Evolutionary conservation across 2,888 invertebrate species (phyloP).

Genomic region (Pyrochroa serraticornis): DNA sequence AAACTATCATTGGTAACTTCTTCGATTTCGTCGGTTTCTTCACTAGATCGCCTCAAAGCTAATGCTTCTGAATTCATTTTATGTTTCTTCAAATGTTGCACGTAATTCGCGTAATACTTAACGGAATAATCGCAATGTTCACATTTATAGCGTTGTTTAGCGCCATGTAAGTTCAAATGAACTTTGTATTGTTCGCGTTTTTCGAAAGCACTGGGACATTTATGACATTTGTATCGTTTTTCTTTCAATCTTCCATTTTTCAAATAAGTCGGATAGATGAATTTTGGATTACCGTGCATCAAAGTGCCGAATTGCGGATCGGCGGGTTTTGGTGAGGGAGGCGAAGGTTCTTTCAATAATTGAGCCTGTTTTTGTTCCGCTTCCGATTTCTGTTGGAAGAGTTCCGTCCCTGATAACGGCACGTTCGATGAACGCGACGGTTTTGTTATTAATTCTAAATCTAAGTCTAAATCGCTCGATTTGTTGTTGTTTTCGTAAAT

Average conservation of each 20-base stretch:
- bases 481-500: constrained; percentile 50
- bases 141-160: constrained; percentile 82
- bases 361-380: constrained; percentile 60
- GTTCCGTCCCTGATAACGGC: constrained; percentile 69
- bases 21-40: constrained; percentile 46
- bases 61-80: constrained; percentile 72
- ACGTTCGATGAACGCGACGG: constrained; percentile 52
- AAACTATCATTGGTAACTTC: constrained; percentile 43
- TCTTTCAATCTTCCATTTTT: constrained; percentile 77
- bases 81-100: constrained; percentile 83
- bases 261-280: constrained; percentile 75
- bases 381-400: constrained; percentile 69
- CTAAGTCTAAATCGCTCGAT: constrained; percentile 33
- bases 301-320: constrained; percentile 72
- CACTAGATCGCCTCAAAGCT: constrained; percentile 55
- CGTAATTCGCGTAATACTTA: constrained; percentile 82
- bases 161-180: constrained; percentile 82
- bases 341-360: constrained; percentile 57
- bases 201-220: constrained; percentile 87
- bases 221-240: constrained; percentile 81
- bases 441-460: constrained; percentile 32
- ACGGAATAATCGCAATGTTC: constrained; percentile 87
- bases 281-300: constrained; percentile 78
- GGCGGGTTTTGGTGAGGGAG: constrained; percentile 53
- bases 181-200: constrained; percentile 84